Conservation (phyloP, 2,797 vertebrate genomes). For the Anas georgica region DNA sequence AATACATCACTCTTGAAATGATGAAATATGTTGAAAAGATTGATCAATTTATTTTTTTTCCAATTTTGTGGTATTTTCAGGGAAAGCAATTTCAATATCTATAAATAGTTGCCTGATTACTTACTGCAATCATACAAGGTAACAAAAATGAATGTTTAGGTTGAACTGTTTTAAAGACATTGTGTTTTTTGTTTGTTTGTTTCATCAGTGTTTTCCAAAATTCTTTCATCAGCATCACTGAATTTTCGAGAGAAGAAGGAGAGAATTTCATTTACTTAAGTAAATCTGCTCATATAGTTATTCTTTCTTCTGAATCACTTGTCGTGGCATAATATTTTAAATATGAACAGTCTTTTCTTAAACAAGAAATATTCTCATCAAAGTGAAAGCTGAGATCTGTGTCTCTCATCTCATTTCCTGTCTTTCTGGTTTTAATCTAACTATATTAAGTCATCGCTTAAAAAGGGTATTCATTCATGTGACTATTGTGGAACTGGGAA, state of each 20-base stretch:
- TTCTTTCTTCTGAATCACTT: neutral
- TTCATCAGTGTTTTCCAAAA: neutral
- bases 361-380: conserved; percentile 11
- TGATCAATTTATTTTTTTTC: neutral
- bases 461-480: neutral
- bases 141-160: neutral
- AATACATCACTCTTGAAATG: neutral
- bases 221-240: neutral
- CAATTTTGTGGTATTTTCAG: neutral
- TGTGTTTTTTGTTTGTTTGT: neutral
- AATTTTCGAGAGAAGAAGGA: neutral
- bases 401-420: conserved; percentile 20
- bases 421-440: conserved; percentile 33
- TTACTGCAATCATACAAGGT: neutral
- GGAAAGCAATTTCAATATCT: neutral
- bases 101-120: neutral
- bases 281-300: neutral
- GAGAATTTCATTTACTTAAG: neutral
- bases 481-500: neutral
- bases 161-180: neutral
- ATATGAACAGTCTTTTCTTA: neutral
- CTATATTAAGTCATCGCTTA: neutral
- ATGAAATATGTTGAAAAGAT: neutral
- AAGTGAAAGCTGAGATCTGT: neutral
- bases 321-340: neutral